These are phyloP conservation scores for Dasypus novemcinctus DNA, from an alignment of 2,113 vertebrate genomes.

Conservation along the genomic window DNA sequence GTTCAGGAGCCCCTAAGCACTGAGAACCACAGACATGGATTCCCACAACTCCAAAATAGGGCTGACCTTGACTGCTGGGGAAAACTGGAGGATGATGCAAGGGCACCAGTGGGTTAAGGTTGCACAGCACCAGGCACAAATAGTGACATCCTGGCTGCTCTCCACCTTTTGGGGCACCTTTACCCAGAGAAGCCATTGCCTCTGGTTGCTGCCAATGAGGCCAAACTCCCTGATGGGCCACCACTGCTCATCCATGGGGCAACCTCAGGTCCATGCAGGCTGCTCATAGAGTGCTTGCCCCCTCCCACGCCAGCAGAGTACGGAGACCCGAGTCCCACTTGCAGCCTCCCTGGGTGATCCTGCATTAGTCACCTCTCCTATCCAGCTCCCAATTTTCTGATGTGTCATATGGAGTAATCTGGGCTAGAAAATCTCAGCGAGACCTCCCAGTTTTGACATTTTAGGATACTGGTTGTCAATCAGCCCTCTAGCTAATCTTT, in stretches of 20 bases:
- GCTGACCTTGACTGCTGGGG: background rate
- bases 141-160: too few species aligned
- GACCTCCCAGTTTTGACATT: background rate
- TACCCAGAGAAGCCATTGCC: background rate
- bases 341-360: background rate
- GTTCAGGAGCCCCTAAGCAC: background rate
- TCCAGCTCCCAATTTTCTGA: background rate
- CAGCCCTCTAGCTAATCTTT: background rate
- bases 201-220: background rate
- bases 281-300: background rate
- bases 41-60: background rate
- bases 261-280: background rate
- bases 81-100: fast-evolving
- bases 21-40: background rate
- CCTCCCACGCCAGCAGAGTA: background rate
- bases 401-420: background rate
- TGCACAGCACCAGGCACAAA: background rate
- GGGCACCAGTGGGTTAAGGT: too few species aligned
- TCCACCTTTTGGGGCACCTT: background rate
- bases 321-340: background rate
- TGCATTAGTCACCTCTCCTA: background rate
- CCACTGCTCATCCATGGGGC: background rate
- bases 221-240: background rate
- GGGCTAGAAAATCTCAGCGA: background rate
- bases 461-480: background rate